Evolutionary conservation across 2,888 invertebrate species (phyloP).

Genomic region (Mechanitis mazaeus): DNA sequence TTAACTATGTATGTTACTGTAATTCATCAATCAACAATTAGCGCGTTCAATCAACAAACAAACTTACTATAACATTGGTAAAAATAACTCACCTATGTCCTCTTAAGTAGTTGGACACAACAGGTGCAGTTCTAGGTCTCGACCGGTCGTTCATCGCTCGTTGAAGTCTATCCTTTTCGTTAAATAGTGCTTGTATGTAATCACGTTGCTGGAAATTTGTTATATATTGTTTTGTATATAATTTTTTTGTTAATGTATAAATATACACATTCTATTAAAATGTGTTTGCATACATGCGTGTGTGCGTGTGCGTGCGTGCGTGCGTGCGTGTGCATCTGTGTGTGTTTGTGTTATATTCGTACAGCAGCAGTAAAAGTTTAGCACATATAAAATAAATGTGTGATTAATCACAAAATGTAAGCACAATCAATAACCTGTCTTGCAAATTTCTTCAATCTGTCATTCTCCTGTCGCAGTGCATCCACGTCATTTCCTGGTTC

Average conservation of each 20-base stretch:
- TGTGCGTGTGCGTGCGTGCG: no score
- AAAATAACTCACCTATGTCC: constrained; percentile 8
- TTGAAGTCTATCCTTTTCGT: constrained; percentile 38
- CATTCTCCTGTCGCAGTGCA: constrained; percentile 48
- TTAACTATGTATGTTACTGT: no score
- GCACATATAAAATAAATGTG: no score
- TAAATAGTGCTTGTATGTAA: constrained; percentile 44
- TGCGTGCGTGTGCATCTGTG: no score
- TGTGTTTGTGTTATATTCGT: no score
- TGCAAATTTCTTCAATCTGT: constrained; percentile 46
- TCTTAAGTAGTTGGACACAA: constrained; percentile 18
- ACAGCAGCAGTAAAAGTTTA: no score
- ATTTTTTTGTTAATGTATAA: background rate
- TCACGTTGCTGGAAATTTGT: constrained; percentile 42
- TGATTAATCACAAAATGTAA: background rate
- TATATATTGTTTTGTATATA: background rate
- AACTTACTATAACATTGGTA: no score
- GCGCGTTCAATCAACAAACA: no score
- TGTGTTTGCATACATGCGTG: no score
- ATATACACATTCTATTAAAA: no score
- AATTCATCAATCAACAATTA: no score
- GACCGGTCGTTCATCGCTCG: constrained; percentile 31
- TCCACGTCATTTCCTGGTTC: constrained; percentile 29
- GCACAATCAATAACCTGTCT: constrained; percentile 44
- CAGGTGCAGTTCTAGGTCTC: constrained; percentile 40